These are phyloP conservation scores for Platyura marginata DNA, from an alignment of 1,140 invertebrate genomes.

Conservation along the genomic window DNA sequence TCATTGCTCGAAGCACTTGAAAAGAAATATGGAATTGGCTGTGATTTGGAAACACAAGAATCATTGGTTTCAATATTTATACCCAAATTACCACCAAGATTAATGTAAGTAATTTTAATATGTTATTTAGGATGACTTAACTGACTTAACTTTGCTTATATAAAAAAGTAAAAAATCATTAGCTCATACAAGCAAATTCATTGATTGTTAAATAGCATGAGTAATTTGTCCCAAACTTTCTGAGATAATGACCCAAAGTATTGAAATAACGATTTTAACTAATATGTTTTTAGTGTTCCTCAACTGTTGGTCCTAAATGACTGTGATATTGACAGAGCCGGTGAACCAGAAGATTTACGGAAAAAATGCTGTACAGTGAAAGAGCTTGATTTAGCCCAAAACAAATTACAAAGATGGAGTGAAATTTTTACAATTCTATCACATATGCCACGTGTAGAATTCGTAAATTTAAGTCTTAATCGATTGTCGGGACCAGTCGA, in stretches of 20 bases:
- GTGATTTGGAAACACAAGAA: slow-evolving; percentile 32
- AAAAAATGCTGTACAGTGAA: slow-evolving; percentile 70
- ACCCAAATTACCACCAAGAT: slow-evolving; percentile 55
- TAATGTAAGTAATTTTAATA: slow-evolving; percentile 11
- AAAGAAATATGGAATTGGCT: slow-evolving; percentile 52
- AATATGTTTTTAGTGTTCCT: slow-evolving; percentile 34
- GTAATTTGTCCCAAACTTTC: background rate
- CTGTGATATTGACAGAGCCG: slow-evolving; percentile 70
- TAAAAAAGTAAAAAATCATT: background rate
- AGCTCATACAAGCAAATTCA: background rate
- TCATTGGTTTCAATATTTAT: slow-evolving; percentile 61
- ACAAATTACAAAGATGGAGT: slow-evolving; percentile 66
- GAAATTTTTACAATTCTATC: slow-evolving; percentile 73
- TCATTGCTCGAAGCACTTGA: slow-evolving; percentile 68
- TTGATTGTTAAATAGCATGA: background rate
- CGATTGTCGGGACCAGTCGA: slow-evolving; percentile 44
- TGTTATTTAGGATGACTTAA: no score
- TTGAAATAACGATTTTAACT: background rate
- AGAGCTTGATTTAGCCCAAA: slow-evolving; percentile 80
- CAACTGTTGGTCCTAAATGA: slow-evolving; percentile 74
- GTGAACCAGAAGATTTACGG: slow-evolving; percentile 54
- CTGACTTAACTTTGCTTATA: no score
- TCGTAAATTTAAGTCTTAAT: slow-evolving; percentile 84
- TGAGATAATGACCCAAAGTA: slow-evolving; percentile 13
- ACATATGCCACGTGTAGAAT: slow-evolving; percentile 71